Percentiles rank a stretch among this genome's conserved stretches.
Conservation (phyloP, 1,140 invertebrate species). For the Pygmarrhopalites habei region DNA sequence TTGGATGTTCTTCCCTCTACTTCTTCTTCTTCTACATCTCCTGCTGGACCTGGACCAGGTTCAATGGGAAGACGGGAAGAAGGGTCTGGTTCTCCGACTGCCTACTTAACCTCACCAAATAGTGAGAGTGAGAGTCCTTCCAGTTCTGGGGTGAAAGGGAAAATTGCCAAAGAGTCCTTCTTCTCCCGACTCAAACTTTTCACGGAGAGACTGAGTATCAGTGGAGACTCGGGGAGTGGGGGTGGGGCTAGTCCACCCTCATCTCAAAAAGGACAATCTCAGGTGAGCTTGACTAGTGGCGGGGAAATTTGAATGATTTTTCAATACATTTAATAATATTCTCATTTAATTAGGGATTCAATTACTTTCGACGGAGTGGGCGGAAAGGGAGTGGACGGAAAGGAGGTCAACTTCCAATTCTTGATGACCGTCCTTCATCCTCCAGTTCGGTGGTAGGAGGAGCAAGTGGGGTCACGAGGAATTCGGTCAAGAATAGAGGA, state of each 20-base stretch:
- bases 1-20: too few species aligned
- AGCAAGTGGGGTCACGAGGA: neutral
- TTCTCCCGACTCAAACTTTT: slow-evolving; percentile 34
- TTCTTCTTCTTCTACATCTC: too few species aligned
- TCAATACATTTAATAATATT: too few species aligned
- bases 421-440: slow-evolving; percentile 1
- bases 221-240: slow-evolving; percentile 20
- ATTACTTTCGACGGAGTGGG: slow-evolving; percentile 26
- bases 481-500: slow-evolving; percentile 18
- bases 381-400: slow-evolving; percentile 3
- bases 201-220: slow-evolving; percentile 30
- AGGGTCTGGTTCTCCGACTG: too few species aligned
- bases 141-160: slow-evolving; percentile 15
- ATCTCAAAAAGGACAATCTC: slow-evolving; percentile 6
- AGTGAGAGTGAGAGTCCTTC: too few species aligned
- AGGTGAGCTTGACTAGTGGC: too few species aligned
- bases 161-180: slow-evolving; percentile 38
- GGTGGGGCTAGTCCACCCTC: slow-evolving; percentile 22
- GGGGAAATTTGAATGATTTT: too few species aligned
- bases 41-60: too few species aligned
- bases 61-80: too few species aligned
- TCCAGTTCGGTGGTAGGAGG: neutral
- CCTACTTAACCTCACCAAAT: too few species aligned
- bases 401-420: neutral
- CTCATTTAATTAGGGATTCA: slow-evolving; percentile 27